Evolutionary conservation across 2,888 invertebrate species (phyloP).

Genomic region (Eupithecia inturbata): DNA sequence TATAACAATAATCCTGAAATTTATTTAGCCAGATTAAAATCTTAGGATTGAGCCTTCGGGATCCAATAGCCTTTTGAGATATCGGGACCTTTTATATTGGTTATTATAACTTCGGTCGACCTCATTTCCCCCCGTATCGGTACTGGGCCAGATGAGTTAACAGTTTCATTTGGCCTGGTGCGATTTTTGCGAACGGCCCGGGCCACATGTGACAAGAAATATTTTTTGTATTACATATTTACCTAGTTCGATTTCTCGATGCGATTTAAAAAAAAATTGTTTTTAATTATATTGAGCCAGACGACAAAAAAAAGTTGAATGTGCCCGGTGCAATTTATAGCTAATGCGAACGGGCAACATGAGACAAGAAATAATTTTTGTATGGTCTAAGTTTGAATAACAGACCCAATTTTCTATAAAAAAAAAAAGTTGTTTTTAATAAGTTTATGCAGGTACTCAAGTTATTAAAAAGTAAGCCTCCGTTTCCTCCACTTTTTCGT

Average conservation of each 20-base stretch:
- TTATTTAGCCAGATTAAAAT: slow-evolving; percentile 44
- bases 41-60: slow-evolving; percentile 32
- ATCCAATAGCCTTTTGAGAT: slow-evolving; percentile 27
- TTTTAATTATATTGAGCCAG: too few relatives aligned
- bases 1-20: slow-evolving; percentile 16
- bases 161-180: neutral
- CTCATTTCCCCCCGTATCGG: neutral
- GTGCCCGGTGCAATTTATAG: too few relatives aligned
- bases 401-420: too few relatives aligned
- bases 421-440: too few relatives aligned
- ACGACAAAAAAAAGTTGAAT: too few relatives aligned
- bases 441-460: too few relatives aligned
- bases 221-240: too few relatives aligned
- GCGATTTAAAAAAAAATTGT: too few relatives aligned
- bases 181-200: neutral
- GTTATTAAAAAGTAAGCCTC: too few relatives aligned
- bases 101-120: slow-evolving; percentile 32
- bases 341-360: neutral
- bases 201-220: too few relatives aligned
- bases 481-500: neutral
- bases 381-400: neutral
- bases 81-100: slow-evolving; percentile 36
- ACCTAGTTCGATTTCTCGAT: too few relatives aligned
- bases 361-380: neutral
- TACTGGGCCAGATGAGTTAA: neutral